Base-by-base conservation (phyloP, 2,113 vertebrate species). In the Hystrix brachyura region DNA sequence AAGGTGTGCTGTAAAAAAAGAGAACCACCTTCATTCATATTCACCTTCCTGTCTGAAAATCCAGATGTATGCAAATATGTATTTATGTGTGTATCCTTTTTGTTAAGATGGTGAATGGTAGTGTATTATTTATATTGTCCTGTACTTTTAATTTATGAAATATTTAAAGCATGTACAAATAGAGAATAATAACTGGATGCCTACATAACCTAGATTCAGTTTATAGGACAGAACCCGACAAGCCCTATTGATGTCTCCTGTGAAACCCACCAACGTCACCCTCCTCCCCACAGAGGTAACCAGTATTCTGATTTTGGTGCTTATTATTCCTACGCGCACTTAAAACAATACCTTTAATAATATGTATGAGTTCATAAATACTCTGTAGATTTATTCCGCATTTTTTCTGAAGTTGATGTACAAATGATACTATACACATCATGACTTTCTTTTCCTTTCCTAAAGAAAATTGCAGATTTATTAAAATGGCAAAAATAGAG, bases 111-210 rank as follows among this genome's bases (percentile, higher is more conserved):
- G 64, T 27, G 9, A 13, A 6, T 18, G 2, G n/a, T 46, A 1
- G n/a, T 51, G 34, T 83, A 67, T 78, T 82, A 53, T 64, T 89
- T 53, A 92, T 64, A 38, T 27, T 57, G 84, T 64, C 62, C 57
- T 85, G 57, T 60, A 25, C 87, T 94, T 89, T 90, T 95, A 64
- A 69, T 84, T 94, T 46, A 82, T 83, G 53, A 96, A 92, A 78
- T 92, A 95, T 94, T 96, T 78, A 95, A 96, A 59, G 27, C 67
- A 7, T 23, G 86, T 64, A 74, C 89, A 82, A 65, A 60, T 38
- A 62, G 25, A 72, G 92, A 90, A 57, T 15, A 25, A 78, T 13
- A 7, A 7, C 25, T 74, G 19, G 38, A 32, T 2, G 18, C n/a
- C 13, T 67, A 4, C 5, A 7, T 21, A 3, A 17, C 38, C 7